A percentile compares a stretch with the other conserved stretches of the same genome.
Conservation (phyloP, 2,797 vertebrate species). For the Tympanoctomys barrerae region DNA sequence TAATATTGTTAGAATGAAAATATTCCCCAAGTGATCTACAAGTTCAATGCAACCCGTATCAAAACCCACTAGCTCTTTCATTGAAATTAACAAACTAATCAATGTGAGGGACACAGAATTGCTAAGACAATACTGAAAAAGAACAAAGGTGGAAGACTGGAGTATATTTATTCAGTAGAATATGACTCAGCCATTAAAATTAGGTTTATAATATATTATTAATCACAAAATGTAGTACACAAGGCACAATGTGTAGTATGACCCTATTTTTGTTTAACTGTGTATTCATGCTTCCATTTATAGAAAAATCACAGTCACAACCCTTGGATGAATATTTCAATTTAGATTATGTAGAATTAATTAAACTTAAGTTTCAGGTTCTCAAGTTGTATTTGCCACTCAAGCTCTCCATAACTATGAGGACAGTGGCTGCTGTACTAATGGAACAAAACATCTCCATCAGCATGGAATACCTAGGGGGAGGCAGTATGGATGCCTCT, state of each 20-base stretch:
- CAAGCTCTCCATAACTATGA: not conserved
- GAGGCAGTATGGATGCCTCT: not conserved
- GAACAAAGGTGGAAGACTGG: not conserved
- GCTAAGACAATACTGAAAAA: slow-evolving; percentile 9
- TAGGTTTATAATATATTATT: not conserved
- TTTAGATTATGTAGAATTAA: not conserved
- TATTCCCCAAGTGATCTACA: not conserved
- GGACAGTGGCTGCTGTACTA: not conserved
- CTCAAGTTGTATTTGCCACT: not conserved
- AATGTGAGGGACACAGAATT: not conserved
- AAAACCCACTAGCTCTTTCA: not conserved
- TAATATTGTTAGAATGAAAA: not conserved
- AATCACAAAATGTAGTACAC: not conserved
- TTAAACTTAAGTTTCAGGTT: not conserved
- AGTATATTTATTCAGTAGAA: not conserved
- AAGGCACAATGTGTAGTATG: not conserved
- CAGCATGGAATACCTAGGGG: not conserved
- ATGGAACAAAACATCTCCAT: not conserved
- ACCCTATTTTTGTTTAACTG: not conserved
- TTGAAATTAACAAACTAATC: slow-evolving; percentile 38
- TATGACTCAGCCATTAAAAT: not conserved
- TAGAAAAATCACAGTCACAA: not conserved
- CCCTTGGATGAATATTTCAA: not conserved
- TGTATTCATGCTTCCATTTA: not conserved
- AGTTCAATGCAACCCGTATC: not conserved